A percentile compares a stretch with the other conserved stretches of the same genome.
Evolutionary conservation across 2,797 vertebrate species (phyloP).

Genomic region (Melanotaenia parkinsoni): DNA sequence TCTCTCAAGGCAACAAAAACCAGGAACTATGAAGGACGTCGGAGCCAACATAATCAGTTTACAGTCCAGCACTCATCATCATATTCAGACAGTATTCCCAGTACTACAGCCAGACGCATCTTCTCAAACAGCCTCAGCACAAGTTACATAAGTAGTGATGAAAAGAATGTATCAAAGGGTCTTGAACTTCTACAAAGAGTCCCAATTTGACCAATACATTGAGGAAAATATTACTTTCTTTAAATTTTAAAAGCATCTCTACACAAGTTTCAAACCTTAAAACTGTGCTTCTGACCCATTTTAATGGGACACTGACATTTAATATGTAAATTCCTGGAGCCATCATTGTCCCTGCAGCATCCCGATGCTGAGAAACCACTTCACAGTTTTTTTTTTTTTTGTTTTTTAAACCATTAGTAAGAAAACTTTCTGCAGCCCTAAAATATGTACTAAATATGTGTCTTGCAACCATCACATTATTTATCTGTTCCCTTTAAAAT

Average conservation of each 20-base stretch:
- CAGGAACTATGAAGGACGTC: constrained; percentile 26
- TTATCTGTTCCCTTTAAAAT: too few relatives aligned
- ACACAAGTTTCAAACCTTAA: neutral
- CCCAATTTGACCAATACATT: neutral
- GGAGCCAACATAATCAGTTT: constrained; percentile 18
- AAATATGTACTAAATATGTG: neutral
- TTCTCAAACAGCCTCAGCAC: neutral
- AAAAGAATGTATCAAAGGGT: constrained; percentile 11
- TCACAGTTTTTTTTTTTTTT: too few relatives aligned
- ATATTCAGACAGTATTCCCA: constrained; percentile 1
- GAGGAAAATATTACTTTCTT: neutral
- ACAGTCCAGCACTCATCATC: constrained; percentile 4
- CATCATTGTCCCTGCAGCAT: neutral
- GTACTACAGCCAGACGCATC: neutral
- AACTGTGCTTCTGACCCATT: neutral
- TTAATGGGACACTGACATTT: neutral
- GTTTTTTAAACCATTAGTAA: too few relatives aligned
- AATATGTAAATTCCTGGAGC: too few relatives aligned
- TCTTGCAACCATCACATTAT: neutral
- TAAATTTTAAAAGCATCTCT: neutral
- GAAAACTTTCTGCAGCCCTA: neutral
- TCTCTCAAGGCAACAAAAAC: constrained; percentile 14
- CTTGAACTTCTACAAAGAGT: neutral
- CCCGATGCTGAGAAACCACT: neutral
- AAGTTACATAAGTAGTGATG: constrained; percentile 16